phyloP scores from a whole-genome alignment of 2,888 invertebrate genomes.

The Druceiella hillmani region DNA sequence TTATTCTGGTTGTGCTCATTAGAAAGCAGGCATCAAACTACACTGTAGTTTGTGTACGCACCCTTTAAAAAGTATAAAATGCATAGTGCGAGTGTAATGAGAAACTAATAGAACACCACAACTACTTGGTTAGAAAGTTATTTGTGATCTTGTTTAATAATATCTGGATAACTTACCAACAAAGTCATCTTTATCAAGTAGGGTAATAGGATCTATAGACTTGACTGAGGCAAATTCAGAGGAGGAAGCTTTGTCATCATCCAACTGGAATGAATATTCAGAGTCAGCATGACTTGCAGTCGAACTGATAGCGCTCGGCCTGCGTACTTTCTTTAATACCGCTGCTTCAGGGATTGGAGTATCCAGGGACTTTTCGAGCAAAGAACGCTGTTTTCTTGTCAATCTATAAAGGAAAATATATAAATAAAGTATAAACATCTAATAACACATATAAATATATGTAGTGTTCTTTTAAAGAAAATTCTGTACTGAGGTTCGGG shows the following conservation, averaged over 20 bases:
- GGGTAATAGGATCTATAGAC: slow-evolving; percentile 40
- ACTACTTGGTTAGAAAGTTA: too few species aligned
- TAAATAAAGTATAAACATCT: too few species aligned
- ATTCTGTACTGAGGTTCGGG: too few species aligned
- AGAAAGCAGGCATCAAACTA: too few species aligned
- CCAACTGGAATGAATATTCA: slow-evolving; percentile 21
- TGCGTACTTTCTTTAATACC: slow-evolving; percentile 6
- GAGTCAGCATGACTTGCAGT: slow-evolving; percentile 1
- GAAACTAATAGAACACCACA: too few species aligned
- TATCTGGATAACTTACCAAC: slow-evolving; percentile 35
- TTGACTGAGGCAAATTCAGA: slow-evolving; percentile 32
- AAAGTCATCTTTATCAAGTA: slow-evolving; percentile 44
- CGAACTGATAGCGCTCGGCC: slow-evolving; percentile 6
- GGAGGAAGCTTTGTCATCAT: slow-evolving; percentile 23
- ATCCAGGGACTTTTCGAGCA: slow-evolving; percentile 34
- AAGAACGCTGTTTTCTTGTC: slow-evolving; percentile 43
- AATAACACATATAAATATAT: too few species aligned
- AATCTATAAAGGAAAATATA: slow-evolving; percentile 34
- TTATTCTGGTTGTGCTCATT: too few species aligned
- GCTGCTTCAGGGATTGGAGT: slow-evolving; percentile 12
- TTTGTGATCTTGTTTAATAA: too few species aligned
- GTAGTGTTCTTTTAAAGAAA: too few species aligned
- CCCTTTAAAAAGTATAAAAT: too few species aligned
- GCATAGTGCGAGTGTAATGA: too few species aligned
- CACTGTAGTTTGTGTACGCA: too few species aligned